Conservation (phyloP, 2,888 invertebrate species). For the Saturnia pavonia region DNA sequence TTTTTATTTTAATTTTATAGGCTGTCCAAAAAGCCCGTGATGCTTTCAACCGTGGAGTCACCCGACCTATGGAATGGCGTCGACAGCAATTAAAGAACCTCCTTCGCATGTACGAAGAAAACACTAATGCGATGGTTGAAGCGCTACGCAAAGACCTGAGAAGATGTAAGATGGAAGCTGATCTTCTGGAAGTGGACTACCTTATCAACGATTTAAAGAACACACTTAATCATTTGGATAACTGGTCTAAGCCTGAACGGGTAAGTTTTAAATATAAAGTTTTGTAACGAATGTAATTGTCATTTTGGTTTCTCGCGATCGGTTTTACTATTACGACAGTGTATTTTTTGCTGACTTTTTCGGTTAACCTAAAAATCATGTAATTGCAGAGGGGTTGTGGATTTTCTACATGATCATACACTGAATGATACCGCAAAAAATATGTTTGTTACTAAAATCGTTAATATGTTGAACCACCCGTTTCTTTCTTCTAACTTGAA, state of each 20-base stretch:
- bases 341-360: too few relatives aligned
- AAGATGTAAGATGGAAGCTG: conserved; percentile 90
- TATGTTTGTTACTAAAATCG: too few relatives aligned
- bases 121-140: conserved; percentile 86
- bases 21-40: conserved; percentile 86
- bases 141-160: conserved; percentile 91
- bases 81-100: conserved; percentile 89
- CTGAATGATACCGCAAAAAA: too few relatives aligned
- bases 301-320: too few relatives aligned
- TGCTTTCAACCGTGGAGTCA: conserved; percentile 90
- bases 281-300: neutral
- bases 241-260: conserved; percentile 89
- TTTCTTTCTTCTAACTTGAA: too few relatives aligned
- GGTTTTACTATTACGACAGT: too few relatives aligned
- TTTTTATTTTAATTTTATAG: conserved; percentile 53
- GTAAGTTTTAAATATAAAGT: conserved; percentile 56
- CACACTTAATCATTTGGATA: conserved; percentile 85
- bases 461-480: too few relatives aligned
- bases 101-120: conserved; percentile 90
- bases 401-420: too few relatives aligned
- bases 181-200: conserved; percentile 89
- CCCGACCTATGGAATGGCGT: conserved; percentile 90
- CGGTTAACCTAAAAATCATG: too few relatives aligned
- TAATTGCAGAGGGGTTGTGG: too few relatives aligned
- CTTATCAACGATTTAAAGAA: conserved; percentile 88